These are phyloP conservation scores for Heliconius erato DNA, from an alignment of 2,888 invertebrate species.

Conservation along the genomic window DNA sequence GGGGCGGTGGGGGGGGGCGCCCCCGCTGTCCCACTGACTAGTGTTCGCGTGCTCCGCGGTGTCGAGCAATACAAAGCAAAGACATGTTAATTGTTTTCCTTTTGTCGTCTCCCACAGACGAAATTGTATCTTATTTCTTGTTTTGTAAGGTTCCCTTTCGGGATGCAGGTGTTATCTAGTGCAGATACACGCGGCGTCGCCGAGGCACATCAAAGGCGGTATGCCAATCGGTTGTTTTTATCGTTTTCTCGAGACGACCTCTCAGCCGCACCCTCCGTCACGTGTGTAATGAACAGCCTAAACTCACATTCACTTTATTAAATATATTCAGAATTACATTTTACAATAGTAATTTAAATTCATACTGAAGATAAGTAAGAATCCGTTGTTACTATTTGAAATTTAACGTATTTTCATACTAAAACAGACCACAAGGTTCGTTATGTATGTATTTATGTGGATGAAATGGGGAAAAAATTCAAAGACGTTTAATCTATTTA, in stretches of 20 bases:
- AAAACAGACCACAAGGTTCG: background rate
- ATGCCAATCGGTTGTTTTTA: constrained; percentile 79
- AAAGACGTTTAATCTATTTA: constrained; percentile 22
- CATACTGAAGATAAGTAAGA: background rate
- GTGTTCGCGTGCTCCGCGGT: constrained; percentile 30
- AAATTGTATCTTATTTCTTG: constrained; percentile 32
- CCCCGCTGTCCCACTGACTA: constrained; percentile 26
- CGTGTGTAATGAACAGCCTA: constrained; percentile 48
- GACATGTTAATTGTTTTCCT: constrained; percentile 51
- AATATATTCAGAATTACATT: background rate
- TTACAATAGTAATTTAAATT: background rate
- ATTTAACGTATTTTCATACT: background rate
- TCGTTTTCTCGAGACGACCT: constrained; percentile 69
- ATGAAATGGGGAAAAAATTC: background rate
- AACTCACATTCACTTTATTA: constrained; percentile 30
- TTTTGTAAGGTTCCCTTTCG: constrained; percentile 16
- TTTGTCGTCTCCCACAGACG: constrained; percentile 30
- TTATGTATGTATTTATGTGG: background rate
- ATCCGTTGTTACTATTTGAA: background rate
- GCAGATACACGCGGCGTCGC: constrained; percentile 42
- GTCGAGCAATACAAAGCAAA: constrained; percentile 46
- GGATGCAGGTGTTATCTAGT: background rate
- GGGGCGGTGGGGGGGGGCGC: background rate
- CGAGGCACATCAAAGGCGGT: constrained; percentile 70
- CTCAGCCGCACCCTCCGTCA: constrained; percentile 40